Evolutionary conservation across 1,140 invertebrate genomes (phyloP).

Genomic region (Chrysopa pallens): DNA sequence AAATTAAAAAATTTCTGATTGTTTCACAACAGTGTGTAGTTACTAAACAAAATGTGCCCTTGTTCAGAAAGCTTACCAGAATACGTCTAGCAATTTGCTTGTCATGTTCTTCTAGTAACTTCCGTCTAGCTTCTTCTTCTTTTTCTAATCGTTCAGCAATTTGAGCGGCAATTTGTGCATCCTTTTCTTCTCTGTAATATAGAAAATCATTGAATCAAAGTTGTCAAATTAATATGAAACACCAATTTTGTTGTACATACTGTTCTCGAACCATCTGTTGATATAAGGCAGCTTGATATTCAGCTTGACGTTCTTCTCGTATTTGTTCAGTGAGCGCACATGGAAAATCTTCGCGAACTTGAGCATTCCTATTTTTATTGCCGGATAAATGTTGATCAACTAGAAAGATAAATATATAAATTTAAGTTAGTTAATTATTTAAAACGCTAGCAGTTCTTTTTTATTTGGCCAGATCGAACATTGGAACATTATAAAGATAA

Average conservation of each 20-base stretch:
- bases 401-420: constrained; percentile 26
- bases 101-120: constrained; percentile 29
- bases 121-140: constrained; percentile 35
- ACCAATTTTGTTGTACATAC: constrained; percentile 22
- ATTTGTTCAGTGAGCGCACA: constrained; percentile 66
- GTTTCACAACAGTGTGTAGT: no score
- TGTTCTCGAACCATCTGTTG: constrained; percentile 40
- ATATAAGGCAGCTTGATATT: constrained; percentile 36
- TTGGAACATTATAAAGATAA: no score
- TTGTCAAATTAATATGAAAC: not conserved
- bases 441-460: no score
- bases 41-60: no score
- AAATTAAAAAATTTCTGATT: no score
- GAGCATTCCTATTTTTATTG: constrained; percentile 72
- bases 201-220: not conserved
- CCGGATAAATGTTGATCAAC: constrained; percentile 66
- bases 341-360: constrained; percentile 76
- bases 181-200: constrained; percentile 42
- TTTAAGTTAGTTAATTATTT: no score
- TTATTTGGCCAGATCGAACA: no score
- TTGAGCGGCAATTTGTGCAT: constrained; percentile 43
- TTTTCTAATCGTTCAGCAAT: constrained; percentile 40
- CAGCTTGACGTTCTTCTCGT: constrained; percentile 47
- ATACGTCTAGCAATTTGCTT: constrained; percentile 26
- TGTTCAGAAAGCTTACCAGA: constrained; percentile 14